These are phyloP conservation scores for Eupsilia transversa DNA, from an alignment of 2,888 invertebrate genomes.

Conservation along the genomic window DNA sequence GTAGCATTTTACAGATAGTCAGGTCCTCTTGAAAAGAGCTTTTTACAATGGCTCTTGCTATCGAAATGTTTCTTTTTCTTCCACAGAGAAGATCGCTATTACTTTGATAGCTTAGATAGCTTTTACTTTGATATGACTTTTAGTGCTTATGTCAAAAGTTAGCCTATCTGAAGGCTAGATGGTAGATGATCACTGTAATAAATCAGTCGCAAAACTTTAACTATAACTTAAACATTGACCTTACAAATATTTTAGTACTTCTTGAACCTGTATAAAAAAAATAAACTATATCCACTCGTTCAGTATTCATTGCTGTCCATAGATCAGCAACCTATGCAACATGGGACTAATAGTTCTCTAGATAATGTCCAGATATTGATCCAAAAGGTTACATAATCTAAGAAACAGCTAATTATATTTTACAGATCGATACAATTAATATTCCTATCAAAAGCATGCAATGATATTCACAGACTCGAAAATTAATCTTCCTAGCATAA, in stretches of 20 bases:
- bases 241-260: too few species aligned
- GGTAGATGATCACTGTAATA: constrained; percentile 8
- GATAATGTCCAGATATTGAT: background rate
- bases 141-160: constrained; percentile 13
- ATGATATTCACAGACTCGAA: background rate
- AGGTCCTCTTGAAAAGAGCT: background rate
- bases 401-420: too few species aligned
- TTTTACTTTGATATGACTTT: constrained; percentile 18
- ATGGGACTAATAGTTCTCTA: background rate
- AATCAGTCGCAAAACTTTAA: constrained; percentile 8
- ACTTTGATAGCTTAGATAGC: constrained; percentile 17
- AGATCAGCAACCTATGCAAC: too few species aligned
- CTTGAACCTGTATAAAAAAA: background rate
- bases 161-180: background rate
- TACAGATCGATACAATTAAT: background rate
- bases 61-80: background rate
- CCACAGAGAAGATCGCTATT: background rate
- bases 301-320: background rate
- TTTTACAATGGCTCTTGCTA: background rate
- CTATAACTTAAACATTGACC: background rate
- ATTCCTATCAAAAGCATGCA: background rate
- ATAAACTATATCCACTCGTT: background rate
- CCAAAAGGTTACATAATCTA: background rate
- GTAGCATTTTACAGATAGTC: background rate
- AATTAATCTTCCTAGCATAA: background rate